Percentiles rank a stretch among this genome's conserved stretches.
Conservation (phyloP, 2,113 vertebrate species). For the Nothocercus julius region DNA sequence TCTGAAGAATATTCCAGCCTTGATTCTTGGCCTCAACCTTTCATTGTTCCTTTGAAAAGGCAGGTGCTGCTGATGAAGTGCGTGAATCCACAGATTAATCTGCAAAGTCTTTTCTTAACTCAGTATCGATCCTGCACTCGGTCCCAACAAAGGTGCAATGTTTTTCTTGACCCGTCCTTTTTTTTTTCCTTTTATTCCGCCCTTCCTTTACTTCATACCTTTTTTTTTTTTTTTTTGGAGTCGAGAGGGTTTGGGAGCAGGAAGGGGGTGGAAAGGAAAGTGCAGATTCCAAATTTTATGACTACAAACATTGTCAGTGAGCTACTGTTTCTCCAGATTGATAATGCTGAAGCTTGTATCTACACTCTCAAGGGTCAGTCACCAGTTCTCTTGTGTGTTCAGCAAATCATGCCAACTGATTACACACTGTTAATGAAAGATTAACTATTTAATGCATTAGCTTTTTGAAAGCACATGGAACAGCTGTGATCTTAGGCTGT, state of each 20-base stretch:
- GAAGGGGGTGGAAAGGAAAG: neutral
- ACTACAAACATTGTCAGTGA: neutral
- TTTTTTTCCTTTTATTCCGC: neutral
- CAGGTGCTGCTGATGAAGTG: neutral
- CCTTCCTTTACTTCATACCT: neutral
- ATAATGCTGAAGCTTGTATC: conserved; percentile 1
- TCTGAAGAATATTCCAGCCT: neutral
- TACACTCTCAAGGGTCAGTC: conserved; percentile 31
- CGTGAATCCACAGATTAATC: conserved; percentile 31
- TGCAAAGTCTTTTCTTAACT: conserved; percentile 1
- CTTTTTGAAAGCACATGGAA: conserved; percentile 45
- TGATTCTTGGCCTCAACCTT: neutral
- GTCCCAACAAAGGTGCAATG: neutral
- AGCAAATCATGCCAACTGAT: conserved; percentile 68
- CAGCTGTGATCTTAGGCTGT: conserved; percentile 55
- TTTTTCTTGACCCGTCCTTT: neutral
- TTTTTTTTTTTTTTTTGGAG: neutral
- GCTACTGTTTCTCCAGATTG: neutral
- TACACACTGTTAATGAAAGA: conserved; percentile 68
- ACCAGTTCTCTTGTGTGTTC: conserved; percentile 32
- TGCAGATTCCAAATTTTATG: neutral
- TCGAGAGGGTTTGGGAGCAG: too few relatives aligned
- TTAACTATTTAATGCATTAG: conserved; percentile 72
- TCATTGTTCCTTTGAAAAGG: neutral
- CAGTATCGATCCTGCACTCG: conserved; percentile 15